A percentile compares a stretch with the other conserved stretches of the same genome.
These are phyloP conservation scores for Enteromius thamalakanensis DNA, from an alignment of 2,797 vertebrate genomes.

Conservation along the genomic window DNA sequence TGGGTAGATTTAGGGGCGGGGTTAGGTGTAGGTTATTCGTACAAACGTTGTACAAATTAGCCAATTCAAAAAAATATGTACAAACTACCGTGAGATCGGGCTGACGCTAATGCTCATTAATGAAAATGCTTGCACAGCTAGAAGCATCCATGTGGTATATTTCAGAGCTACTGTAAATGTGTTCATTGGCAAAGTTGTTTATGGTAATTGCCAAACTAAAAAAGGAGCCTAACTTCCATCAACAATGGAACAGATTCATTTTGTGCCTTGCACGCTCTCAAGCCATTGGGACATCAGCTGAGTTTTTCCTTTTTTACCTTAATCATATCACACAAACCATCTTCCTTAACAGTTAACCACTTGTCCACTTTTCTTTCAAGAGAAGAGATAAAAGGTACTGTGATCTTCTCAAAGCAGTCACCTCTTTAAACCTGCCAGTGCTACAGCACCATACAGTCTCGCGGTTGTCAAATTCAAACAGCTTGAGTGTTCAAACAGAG, in stretches of 20 bases:
- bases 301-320: neutral
- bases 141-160: neutral
- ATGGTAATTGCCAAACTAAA: neutral
- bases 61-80: too few relatives aligned
- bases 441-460: neutral
- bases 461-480: slow-evolving; percentile 28
- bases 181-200: slow-evolving; percentile 2
- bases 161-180: neutral
- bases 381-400: slow-evolving; percentile 35
- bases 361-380: slow-evolving; percentile 32
- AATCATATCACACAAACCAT: slow-evolving; percentile 22
- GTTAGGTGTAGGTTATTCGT: too few relatives aligned
- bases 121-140: neutral
- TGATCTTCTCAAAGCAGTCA: slow-evolving; percentile 33
- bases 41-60: too few relatives aligned
- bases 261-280: neutral
- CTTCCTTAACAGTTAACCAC: slow-evolving; percentile 40
- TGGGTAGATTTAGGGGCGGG: too few relatives aligned
- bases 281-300: neutral
- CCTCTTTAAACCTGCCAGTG: slow-evolving; percentile 22
- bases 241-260: slow-evolving; percentile 3
- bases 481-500: slow-evolving; percentile 22
- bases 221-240: neutral
- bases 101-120: neutral
- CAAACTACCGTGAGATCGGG: too few relatives aligned